A percentile compares a stretch with the other conserved stretches of the same genome.
Conservation (phyloP, 2,113 vertebrate genomes). For the Seriola quinqueradiata region DNA sequence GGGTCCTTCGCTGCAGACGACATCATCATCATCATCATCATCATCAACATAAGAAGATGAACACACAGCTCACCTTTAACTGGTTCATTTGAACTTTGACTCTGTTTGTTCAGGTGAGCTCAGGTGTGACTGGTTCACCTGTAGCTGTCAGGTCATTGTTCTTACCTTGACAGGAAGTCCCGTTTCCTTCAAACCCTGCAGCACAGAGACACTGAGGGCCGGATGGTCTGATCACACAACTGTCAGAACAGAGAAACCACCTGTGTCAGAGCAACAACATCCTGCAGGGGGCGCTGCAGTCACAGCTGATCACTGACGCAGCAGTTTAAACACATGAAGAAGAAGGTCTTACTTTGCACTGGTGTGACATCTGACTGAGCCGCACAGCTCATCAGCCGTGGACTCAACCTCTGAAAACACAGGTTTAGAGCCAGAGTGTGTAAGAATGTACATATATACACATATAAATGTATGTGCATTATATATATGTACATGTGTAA, state of each 20-base stretch:
- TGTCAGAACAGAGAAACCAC: constrained; percentile 46
- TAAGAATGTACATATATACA: too few species aligned
- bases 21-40: constrained; percentile 11
- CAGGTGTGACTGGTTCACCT: not conserved
- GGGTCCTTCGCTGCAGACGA: constrained; percentile 84
- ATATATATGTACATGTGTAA: too few species aligned
- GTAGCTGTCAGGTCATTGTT: not conserved
- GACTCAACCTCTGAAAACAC: constrained; percentile 86
- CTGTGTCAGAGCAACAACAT: not conserved
- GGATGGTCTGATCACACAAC: constrained; percentile 80
- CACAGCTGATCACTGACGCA: not conserved
- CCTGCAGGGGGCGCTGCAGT: not conserved
- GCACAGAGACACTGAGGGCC: constrained; percentile 88
- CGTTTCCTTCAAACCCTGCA: constrained; percentile 92
- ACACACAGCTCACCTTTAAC: not conserved
- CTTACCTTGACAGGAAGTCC: constrained; percentile 90
- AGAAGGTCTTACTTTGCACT: constrained; percentile 90
- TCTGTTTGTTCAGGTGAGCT: not conserved
- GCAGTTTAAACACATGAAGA: not conserved
- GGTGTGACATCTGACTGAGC: constrained; percentile 86
- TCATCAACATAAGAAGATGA: not conserved
- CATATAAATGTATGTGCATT: too few species aligned
- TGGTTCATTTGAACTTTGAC: too few species aligned
- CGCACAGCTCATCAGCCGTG: constrained; percentile 82
- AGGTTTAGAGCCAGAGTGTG: not conserved